Percentiles rank a stretch among this genome's conserved stretches.
phyloP scores from a whole-genome alignment of 2,888 invertebrate species.

The Blera fallax region DNA sequence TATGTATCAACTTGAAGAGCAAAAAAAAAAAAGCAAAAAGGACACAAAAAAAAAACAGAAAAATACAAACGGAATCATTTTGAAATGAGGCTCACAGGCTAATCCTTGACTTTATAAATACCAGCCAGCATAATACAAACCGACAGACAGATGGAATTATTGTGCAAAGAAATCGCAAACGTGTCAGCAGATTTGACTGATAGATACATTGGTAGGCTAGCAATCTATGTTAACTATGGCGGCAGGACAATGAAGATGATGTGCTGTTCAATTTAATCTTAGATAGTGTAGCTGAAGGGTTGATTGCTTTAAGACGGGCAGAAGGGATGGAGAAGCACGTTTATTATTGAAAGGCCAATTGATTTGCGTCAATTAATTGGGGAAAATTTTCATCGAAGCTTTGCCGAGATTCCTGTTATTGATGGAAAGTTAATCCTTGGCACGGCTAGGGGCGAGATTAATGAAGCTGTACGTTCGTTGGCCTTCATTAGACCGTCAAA shows the following conservation, averaged over 20 bases:
- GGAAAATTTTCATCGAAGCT: constrained; percentile 32
- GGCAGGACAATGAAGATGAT: not conserved
- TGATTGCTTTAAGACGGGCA: not conserved
- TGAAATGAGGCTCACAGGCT: not conserved
- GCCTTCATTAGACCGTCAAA: constrained; percentile 7
- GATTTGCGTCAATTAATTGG: constrained; percentile 47
- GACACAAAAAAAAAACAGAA: not conserved
- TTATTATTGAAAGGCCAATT: constrained; percentile 35
- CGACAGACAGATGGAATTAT: constrained; percentile 20
- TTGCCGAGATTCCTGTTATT: constrained; percentile 24
- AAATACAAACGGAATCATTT: not conserved
- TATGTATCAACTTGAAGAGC: too few species aligned
- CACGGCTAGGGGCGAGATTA: constrained; percentile 3
- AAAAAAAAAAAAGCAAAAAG: too few species aligned
- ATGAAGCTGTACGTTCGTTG: constrained; percentile 13
- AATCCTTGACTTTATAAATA: not conserved
- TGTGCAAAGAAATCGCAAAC: not conserved
- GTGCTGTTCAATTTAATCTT: not conserved
- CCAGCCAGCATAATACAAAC: not conserved
- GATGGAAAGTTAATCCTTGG: constrained; percentile 48
- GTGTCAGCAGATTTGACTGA: constrained; percentile 30
- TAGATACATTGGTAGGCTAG: not conserved
- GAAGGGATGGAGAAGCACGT: not conserved
- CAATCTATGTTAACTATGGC: not conserved
- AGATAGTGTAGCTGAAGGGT: not conserved